Conservation (phyloP, 2,888 invertebrate species). For the Leptothorax acervorum region DNA sequence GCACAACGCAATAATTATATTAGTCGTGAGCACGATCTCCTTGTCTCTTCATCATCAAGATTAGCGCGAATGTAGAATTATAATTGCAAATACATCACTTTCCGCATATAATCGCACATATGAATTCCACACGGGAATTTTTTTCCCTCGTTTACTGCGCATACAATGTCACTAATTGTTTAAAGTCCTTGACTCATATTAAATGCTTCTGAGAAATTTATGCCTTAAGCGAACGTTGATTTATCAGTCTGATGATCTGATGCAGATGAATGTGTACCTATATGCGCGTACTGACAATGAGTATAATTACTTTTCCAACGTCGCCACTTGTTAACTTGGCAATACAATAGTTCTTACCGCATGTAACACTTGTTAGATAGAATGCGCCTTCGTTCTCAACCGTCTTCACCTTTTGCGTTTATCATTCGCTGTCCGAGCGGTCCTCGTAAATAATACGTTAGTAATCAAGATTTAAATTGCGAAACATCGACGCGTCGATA, state of each 20-base stretch:
- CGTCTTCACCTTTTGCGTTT: neutral
- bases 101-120: neutral
- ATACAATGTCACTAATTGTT: slow-evolving; percentile 28
- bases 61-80: slow-evolving; percentile 26
- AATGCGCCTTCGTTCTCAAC: neutral
- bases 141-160: neutral
- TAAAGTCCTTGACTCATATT: slow-evolving; percentile 46
- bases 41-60: slow-evolving; percentile 62
- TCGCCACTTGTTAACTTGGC: slow-evolving; percentile 9
- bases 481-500: neutral
- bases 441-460: too few relatives aligned
- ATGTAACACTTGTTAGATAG: neutral
- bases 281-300: neutral
- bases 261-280: slow-evolving; percentile 11
- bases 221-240: slow-evolving; percentile 20
- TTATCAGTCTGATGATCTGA: slow-evolving; percentile 25
- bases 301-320: slow-evolving; percentile 25
- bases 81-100: slow-evolving; percentile 37
- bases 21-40: slow-evolving; percentile 55
- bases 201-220: slow-evolving; percentile 45
- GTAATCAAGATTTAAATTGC: neutral
- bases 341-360: neutral
- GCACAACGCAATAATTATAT: slow-evolving; percentile 61
- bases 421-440: too few relatives aligned
- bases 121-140: slow-evolving; percentile 23